Evolutionary conservation across 2,797 vertebrate genomes (phyloP), one percentile per base, ranked within the genome.

Genomic region (Acrossocheilus fasciatus): DNA sequence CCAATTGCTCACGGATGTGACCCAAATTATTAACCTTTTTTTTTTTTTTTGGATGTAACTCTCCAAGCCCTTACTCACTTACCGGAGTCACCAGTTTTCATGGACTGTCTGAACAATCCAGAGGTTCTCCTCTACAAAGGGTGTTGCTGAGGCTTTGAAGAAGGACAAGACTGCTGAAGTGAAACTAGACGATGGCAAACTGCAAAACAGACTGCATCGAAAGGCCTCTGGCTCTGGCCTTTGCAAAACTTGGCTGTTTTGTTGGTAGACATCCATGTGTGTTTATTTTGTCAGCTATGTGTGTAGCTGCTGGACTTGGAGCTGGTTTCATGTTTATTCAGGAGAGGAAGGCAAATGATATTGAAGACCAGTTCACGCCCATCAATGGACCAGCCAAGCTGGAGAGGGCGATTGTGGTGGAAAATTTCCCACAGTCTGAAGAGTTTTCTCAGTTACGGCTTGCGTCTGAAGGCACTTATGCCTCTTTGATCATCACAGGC

Each of bases 311-410:
- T 3, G 73, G 20, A 0, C 90, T 95, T 15, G 90, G 93, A 52
- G 74, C 83, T 0, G 94, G 95, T 23, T 93, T 95, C n/a, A 0
- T 79, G 0, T 89, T 89, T 80, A 69, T 95, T 23, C 54, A 50
- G 0, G 23, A 64, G 2, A 87, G 62, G 0, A 10, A 88, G 45
- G 81, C 87, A 0, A 91, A 94, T 34, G 87, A 93, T 30, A 91
- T 95, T 4, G 93, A 95, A 90, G 88, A 69, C 1, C 93, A 95
- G 86, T 95, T 95, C 89, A 96, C 94, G 3, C 95, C 94, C 0
- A 15, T 86, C 0, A 0, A 85, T 18, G 93, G 95, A 0, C 93
- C 89, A 0, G 95, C 95, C 79, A 96, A 96, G 83, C 30, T 12
- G 0, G 95, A 96, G 26, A 91, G 94, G 41, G 68, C 84, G 41